phyloP scores from a whole-genome alignment of 2,113 vertebrate species.

The Phoenicopterus ruber region DNA sequence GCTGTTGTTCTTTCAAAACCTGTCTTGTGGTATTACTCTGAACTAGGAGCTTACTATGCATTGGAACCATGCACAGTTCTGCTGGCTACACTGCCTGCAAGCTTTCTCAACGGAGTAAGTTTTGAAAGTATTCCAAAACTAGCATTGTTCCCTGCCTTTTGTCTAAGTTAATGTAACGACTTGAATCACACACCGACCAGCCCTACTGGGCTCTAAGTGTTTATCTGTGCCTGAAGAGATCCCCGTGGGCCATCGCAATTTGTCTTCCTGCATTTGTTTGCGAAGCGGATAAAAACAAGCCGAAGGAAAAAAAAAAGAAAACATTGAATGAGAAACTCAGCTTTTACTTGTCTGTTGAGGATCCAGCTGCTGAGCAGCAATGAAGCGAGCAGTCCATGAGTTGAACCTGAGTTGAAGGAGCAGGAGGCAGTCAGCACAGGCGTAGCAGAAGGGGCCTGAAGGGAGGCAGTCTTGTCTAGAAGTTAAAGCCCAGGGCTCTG shows the following conservation, averaged over 20 bases:
- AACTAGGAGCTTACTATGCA: background rate
- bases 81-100: background rate
- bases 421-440: background rate
- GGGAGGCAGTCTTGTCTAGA: background rate
- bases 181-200: background rate
- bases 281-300: background rate
- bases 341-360: background rate
- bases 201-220: background rate
- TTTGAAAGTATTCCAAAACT: constrained; percentile 44
- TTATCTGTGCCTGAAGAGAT: background rate
- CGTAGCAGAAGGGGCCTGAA: background rate
- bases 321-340: background rate
- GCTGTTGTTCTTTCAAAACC: constrained; percentile 19
- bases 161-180: background rate
- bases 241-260: background rate
- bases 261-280: background rate
- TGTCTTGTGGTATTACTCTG: constrained; percentile 5
- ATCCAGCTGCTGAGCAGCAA: background rate
- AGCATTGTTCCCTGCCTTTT: background rate
- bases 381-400: background rate
- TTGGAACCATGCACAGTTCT: background rate
- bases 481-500: background rate
- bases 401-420: background rate
- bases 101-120: background rate
- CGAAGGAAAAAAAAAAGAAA: background rate